Evolutionary conservation across 2,113 vertebrate species (phyloP).

Genomic region (Cichladusa arquata): DNA sequence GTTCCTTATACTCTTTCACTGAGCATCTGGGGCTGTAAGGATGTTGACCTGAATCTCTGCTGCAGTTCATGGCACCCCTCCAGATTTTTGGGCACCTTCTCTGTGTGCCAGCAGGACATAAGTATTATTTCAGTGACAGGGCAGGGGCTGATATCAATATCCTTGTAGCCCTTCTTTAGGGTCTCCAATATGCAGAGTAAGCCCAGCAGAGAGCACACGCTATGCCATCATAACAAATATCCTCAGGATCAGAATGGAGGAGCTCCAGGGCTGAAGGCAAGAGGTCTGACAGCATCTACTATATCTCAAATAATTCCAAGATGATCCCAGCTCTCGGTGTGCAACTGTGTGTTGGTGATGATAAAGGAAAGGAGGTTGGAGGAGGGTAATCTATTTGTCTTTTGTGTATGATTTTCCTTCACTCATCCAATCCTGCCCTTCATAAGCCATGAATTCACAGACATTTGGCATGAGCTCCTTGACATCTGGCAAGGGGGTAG

Average conservation of each 20-base stretch:
- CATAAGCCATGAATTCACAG: conserved; percentile 16
- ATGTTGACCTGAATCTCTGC: background rate
- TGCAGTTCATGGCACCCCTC: background rate
- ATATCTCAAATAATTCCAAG: background rate
- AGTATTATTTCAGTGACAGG: background rate
- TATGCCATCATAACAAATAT: background rate
- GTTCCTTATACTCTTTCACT: background rate
- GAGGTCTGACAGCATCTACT: background rate
- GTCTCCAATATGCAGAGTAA: background rate
- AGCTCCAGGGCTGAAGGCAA: background rate
- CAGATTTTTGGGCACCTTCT: background rate
- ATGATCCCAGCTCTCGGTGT: background rate
- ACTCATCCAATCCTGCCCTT: background rate
- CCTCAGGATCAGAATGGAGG: background rate
- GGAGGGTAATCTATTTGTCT: conserved; percentile 2
- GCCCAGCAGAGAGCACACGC: background rate
- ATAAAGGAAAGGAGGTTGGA: background rate
- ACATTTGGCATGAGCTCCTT: conserved; percentile 28
- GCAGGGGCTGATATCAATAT: background rate
- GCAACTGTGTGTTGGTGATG: background rate
- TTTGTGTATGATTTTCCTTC: background rate
- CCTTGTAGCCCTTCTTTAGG: background rate
- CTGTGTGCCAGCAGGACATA: background rate
- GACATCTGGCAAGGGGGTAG: background rate
- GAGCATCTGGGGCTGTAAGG: background rate